Conservation (phyloP, 2,113 vertebrate genomes). For the Xiphias gladius region DNA sequence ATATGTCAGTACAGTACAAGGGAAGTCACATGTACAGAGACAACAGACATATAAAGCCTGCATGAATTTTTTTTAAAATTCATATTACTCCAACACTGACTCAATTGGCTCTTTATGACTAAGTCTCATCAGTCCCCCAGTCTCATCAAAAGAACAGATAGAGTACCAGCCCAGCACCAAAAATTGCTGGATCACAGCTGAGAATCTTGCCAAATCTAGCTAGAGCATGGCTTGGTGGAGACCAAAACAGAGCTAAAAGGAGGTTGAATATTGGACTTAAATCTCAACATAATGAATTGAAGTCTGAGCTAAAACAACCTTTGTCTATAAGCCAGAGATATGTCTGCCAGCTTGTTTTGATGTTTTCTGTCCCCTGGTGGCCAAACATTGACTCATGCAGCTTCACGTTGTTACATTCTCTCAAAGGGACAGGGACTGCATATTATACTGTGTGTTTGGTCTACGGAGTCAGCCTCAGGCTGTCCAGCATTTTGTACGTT, state of each 20-base stretch:
- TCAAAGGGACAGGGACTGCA: neutral
- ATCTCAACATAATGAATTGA: neutral
- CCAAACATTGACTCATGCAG: neutral
- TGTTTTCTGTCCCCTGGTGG: slow-evolving; percentile 14
- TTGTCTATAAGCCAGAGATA: too few species aligned
- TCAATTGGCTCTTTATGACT: neutral
- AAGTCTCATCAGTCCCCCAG: neutral
- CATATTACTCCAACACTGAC: neutral
- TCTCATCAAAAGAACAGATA: neutral
- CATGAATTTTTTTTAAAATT: neutral
- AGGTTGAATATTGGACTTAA: neutral
- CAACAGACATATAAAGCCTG: neutral
- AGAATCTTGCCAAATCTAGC: neutral
- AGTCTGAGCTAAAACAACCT: neutral
- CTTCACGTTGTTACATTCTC: neutral
- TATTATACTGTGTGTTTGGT: neutral
- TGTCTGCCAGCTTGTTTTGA: neutral
- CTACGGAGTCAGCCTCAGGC: neutral
- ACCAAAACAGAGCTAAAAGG: neutral
- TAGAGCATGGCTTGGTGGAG: neutral
- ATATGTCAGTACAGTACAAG: neutral
- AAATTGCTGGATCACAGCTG: neutral
- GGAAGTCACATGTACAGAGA: neutral
- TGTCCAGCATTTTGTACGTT: neutral
- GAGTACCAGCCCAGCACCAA: neutral